Evolutionary conservation across 1,140 invertebrate species (phyloP).

Genomic region (Metaphire vulgaris): DNA sequence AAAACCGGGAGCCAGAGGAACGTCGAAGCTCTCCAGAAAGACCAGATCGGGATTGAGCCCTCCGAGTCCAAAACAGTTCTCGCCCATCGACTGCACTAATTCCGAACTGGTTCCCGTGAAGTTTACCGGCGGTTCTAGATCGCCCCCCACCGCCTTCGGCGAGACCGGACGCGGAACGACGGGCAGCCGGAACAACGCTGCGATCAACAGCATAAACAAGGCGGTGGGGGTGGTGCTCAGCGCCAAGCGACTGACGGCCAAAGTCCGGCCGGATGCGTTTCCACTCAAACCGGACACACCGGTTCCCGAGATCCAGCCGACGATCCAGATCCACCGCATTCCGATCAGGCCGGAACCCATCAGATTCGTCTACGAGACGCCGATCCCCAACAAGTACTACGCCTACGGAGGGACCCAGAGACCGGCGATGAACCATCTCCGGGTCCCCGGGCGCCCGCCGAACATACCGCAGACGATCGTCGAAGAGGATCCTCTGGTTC

Average conservation of each 20-base stretch:
- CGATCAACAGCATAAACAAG: conserved; percentile 7
- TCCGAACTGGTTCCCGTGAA: not conserved
- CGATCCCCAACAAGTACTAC: not conserved
- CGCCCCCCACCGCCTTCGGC: not conserved
- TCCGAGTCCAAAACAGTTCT: not conserved
- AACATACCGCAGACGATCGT: conserved; percentile 7
- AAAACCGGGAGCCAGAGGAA: not conserved
- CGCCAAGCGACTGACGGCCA: not conserved
- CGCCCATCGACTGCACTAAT: not conserved
- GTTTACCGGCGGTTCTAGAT: not conserved
- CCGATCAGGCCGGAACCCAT: conserved; percentile 1
- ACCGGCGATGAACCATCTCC: conserved; percentile 8
- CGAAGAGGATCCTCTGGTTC: not conserved
- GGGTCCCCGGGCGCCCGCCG: conserved; percentile 12
- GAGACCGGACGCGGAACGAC: no score
- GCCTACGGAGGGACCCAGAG: not conserved
- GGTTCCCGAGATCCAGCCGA: not conserved
- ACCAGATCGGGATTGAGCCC: not conserved
- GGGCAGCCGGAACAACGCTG: not conserved
- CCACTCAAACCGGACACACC: not conserved
- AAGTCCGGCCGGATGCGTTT: not conserved
- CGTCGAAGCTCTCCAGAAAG: not conserved
- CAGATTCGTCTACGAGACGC: not conserved
- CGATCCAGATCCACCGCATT: not conserved
- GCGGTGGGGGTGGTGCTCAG: conserved; percentile 1